phyloP scores from a whole-genome alignment of 2,888 invertebrate species.

The Tachystola acroxantha region DNA sequence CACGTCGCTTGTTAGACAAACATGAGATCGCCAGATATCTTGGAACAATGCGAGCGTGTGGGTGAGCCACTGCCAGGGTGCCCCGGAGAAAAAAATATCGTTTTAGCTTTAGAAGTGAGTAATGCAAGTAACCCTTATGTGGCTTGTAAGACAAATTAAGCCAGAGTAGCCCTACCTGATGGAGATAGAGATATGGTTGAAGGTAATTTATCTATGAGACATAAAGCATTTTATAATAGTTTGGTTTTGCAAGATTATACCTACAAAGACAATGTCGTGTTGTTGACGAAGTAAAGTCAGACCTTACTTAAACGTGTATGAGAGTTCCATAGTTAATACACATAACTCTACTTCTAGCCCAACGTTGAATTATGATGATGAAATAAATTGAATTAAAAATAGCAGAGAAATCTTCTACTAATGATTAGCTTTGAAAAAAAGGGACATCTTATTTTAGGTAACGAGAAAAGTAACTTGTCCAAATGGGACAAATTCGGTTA shows the following conservation, averaged over 20 bases:
- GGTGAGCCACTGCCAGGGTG: constrained; percentile 59
- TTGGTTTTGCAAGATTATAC: too few relatives aligned
- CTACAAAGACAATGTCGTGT: too few relatives aligned
- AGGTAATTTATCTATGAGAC: too few relatives aligned
- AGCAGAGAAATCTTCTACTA: too few relatives aligned
- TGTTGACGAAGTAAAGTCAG: too few relatives aligned
- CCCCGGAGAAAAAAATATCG: constrained; percentile 25
- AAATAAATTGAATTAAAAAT: too few relatives aligned
- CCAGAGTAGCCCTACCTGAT: not conserved
- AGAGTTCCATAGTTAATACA: too few relatives aligned
- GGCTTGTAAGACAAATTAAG: constrained; percentile 47
- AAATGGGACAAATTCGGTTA: constrained; percentile 41
- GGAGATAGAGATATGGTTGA: not conserved
- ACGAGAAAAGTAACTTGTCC: constrained; percentile 23
- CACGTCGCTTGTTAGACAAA: constrained; percentile 76
- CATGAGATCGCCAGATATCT: constrained; percentile 68
- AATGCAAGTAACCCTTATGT: constrained; percentile 31
- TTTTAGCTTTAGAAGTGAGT: constrained; percentile 38
- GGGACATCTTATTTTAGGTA: constrained; percentile 16
- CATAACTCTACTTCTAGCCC: too few relatives aligned
- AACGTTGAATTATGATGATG: too few relatives aligned
- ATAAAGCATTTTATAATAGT: too few relatives aligned
- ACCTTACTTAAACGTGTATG: too few relatives aligned
- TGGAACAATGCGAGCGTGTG: constrained; percentile 62
- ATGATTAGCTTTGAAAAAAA: too few relatives aligned